Evolutionary conservation across 2,797 vertebrate species (phyloP).

Genomic region (Pithecia hirsuta): DNA sequence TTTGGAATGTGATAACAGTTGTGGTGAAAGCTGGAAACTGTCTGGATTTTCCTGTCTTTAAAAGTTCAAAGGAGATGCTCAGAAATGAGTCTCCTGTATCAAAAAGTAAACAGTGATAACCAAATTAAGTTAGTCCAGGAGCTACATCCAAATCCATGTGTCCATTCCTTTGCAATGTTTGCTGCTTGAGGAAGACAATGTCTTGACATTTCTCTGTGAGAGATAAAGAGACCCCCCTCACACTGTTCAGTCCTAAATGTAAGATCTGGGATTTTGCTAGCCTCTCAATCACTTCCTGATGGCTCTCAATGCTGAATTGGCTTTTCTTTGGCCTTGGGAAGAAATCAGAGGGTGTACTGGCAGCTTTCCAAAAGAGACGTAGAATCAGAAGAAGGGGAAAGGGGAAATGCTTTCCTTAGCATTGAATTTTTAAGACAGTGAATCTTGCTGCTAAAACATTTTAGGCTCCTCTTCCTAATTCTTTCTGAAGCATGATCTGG

Average conservation of each 20-base stretch:
- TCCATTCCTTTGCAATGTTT: not conserved
- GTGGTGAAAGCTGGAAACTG: constrained; percentile 17
- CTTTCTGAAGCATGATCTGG: constrained; percentile 29
- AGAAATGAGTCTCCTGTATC: not conserved
- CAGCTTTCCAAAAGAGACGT: constrained; percentile 73
- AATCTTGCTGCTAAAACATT: constrained; percentile 26
- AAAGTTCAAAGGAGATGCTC: not conserved
- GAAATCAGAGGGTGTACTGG: constrained; percentile 70
- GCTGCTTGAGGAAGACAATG: constrained; percentile 18
- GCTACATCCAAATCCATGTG: not conserved
- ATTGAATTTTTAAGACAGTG: constrained; percentile 53
- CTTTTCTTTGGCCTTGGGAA: constrained; percentile 78
- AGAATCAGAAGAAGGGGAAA: constrained; percentile 16
- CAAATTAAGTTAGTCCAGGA: not conserved
- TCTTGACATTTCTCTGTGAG: constrained; percentile 68
- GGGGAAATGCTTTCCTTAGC: not conserved
- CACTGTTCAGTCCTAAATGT: constrained; percentile 37
- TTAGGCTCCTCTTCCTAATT: not conserved
- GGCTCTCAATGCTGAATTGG: constrained; percentile 61
- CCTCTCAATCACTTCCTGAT: constrained; percentile 57
- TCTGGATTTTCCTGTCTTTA: constrained; percentile 6
- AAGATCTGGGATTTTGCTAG: constrained; percentile 76
- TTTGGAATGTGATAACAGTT: not conserved
- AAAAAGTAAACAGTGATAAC: constrained; percentile 25
- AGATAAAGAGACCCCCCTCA: constrained; percentile 64